Base-by-base conservation (phyloP, 2,797 vertebrate genomes). In the Melanogrammus aeglefinus region DNA sequence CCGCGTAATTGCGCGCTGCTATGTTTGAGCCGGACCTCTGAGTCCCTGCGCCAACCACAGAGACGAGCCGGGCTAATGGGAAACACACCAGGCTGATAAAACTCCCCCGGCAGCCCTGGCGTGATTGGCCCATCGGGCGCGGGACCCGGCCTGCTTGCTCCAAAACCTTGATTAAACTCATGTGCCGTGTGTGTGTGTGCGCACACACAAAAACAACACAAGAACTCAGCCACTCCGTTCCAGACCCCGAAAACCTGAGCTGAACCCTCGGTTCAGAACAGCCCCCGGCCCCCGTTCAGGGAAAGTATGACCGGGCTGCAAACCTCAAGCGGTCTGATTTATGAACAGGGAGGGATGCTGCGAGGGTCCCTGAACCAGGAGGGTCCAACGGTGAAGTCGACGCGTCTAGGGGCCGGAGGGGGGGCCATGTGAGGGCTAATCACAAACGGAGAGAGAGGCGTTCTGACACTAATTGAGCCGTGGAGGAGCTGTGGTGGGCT, bases 161-260 rank as follows among this genome's bases (percentile, higher is more conserved):
- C 86, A 84, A 92, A 91, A 91, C 89, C 81, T 82, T 91, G 86
- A 92, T 91, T 91, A 91, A 94, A 91, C 89, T 91, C 88, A 91
- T 91, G 82, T 93, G 86, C 86, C 85, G 85, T 66, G 57, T 66
- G 63, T 63, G 57, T 6, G 14, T 3, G 14, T 5, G 44, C 16
- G 6, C 47, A 51, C 47, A 57, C 63, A 69, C 7, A 69, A 10
- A 69, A 10, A 69, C 10, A 69, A 69, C 63, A 69, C n/a, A 69
- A 79, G 87, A 88, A 86, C 33, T 82, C 84, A 86, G 84, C 81
- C 82, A 79, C 76, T 84, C 83, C 82, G 85, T 87, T 91, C 88
- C 91, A 91, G 88, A 89, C 84, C 86, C 89, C 82, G 85, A 87
- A 91, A 90, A 88, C 89, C 90, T 90, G 86, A 90, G 84, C 81